A percentile compares a stretch with the other conserved stretches of the same genome.
These are phyloP conservation scores for Tiliacea aurago DNA, from an alignment of 2,888 invertebrate genomes.

Conservation along the genomic window DNA sequence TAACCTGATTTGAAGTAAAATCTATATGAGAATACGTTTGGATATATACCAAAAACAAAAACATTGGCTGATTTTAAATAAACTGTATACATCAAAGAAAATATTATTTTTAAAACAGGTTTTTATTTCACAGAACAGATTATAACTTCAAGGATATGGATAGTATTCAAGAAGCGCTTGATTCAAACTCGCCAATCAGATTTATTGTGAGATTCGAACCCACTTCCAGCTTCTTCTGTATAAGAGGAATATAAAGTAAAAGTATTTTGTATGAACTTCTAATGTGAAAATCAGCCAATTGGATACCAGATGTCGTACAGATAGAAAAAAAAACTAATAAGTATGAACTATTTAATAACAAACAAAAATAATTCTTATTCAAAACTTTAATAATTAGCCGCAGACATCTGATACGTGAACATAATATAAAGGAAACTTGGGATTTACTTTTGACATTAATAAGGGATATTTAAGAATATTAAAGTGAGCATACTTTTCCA, in stretches of 20 bases:
- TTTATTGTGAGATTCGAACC: constrained; percentile 72
- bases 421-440: constrained; percentile 64
- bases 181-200: background rate
- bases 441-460: constrained; percentile 57
- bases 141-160: constrained; percentile 18
- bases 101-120: background rate
- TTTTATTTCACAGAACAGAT: constrained; percentile 4
- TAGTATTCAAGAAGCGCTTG: constrained; percentile 7
- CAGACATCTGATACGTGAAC: constrained; percentile 63
- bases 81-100: constrained; percentile 21
- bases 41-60: constrained; percentile 45
- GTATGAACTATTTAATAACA: background rate
- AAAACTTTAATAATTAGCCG: constrained; percentile 11
- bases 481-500: constrained; percentile 65
- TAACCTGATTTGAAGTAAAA: constrained; percentile 94
- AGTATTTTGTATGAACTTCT: background rate
- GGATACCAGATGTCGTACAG: constrained; percentile 65
- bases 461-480: constrained; percentile 59
- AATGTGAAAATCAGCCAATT: constrained; percentile 70
- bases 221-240: constrained; percentile 45
- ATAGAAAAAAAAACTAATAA: constrained; percentile 6
- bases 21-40: constrained; percentile 77
- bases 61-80: constrained; percentile 75
- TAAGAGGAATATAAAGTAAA: constrained; percentile 5
- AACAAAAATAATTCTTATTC: constrained; percentile 6